Evolutionary conservation across 2,113 vertebrate species (phyloP).

Genomic region (Eulemur macaco): DNA sequence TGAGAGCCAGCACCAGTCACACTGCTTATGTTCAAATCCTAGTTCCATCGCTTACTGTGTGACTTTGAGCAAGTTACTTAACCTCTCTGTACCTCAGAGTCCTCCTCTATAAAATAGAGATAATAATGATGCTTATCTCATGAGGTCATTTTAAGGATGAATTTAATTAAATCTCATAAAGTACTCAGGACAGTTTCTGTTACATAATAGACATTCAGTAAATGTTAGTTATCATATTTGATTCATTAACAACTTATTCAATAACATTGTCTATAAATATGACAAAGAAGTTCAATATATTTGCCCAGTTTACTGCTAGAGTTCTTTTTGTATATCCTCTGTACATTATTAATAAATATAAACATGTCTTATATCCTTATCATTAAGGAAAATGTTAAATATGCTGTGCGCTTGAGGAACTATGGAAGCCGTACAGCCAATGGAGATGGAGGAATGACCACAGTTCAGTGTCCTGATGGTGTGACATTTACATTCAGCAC

Average conservation of each 20-base stretch:
- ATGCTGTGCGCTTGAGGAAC: conserved; percentile 96
- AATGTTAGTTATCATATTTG: background rate
- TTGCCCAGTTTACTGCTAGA: background rate
- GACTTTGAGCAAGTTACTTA: conserved; percentile 14
- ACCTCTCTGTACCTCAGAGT: background rate
- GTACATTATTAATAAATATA: background rate
- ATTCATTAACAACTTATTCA: conserved; percentile 23
- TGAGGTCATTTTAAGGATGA: background rate
- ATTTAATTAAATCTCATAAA: background rate
- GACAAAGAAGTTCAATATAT: background rate
- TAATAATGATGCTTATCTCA: background rate
- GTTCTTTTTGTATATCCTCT: background rate
- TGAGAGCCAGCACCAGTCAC: background rate
- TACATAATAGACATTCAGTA: background rate
- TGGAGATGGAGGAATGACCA: conserved; percentile 98
- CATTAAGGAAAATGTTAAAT: conserved; percentile 96
- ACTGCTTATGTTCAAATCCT: background rate
- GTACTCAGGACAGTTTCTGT: background rate
- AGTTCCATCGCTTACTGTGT: background rate
- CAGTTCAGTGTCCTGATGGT: conserved; percentile 96
- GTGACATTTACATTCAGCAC: conserved; percentile 97
- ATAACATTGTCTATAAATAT: background rate
- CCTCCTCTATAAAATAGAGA: background rate
- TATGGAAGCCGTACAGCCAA: conserved; percentile 99
- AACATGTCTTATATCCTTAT: conserved; percentile 27